Evolutionary conservation across 1,140 invertebrate species (phyloP).

Genomic region (Heterodera carotae): DNA sequence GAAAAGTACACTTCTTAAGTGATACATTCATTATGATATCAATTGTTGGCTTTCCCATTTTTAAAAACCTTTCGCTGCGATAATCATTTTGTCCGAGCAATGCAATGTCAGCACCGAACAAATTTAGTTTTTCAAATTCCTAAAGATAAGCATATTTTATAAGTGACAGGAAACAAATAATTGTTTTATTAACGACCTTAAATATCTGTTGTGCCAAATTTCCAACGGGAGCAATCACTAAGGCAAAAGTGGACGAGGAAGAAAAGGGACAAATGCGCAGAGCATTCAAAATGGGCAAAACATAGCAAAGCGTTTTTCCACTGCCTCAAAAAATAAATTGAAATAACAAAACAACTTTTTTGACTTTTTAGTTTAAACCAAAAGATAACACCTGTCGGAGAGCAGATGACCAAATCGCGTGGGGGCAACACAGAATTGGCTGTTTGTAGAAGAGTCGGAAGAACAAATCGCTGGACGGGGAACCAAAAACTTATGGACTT

Average conservation of each 20-base stretch:
- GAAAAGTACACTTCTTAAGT: constrained; percentile 26
- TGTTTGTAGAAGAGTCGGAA: constrained; percentile 37
- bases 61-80: constrained; percentile 38
- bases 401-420: constrained; percentile 51
- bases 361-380: not conserved
- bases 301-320: constrained; percentile 52
- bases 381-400: constrained; percentile 34
- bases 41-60: not conserved
- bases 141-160: constrained; percentile 10
- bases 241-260: constrained; percentile 40
- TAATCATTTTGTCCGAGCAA: constrained; percentile 40
- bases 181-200: constrained; percentile 33
- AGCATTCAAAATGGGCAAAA: constrained; percentile 51
- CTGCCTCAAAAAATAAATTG: constrained; percentile 31
- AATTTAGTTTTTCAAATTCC: constrained; percentile 50
- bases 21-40: not conserved
- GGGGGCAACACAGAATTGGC: constrained; percentile 34
- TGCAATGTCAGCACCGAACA: constrained; percentile 34
- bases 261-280: constrained; percentile 8
- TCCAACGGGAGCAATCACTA: constrained; percentile 45
- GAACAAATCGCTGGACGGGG: constrained; percentile 50
- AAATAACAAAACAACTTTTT: not conserved
- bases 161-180: constrained; percentile 17
- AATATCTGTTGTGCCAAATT: constrained; percentile 46
- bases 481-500: constrained; percentile 42